phyloP scores from a whole-genome alignment of 2,113 vertebrate species.

The Diadophis punctatus region DNA sequence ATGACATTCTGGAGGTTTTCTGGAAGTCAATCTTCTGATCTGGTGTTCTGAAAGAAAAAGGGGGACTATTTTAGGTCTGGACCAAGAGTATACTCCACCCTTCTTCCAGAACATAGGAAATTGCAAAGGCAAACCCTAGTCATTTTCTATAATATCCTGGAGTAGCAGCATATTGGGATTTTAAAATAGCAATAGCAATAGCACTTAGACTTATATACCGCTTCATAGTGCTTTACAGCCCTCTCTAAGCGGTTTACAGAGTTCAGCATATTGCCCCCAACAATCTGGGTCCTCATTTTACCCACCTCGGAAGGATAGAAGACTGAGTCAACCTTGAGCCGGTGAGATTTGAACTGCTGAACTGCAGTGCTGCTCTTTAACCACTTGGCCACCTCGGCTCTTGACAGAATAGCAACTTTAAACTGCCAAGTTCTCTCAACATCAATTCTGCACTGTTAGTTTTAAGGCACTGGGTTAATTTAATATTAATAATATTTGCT shows the following conservation, averaged over 20 bases:
- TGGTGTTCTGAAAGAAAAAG: not conserved
- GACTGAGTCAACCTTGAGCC: too few relatives aligned
- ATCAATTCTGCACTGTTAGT: not conserved
- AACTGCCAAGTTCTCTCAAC: not conserved
- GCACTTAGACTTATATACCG: too few relatives aligned
- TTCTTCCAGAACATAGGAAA: not conserved
- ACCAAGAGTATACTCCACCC: not conserved
- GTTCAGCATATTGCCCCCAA: too few relatives aligned
- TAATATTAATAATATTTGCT: not conserved
- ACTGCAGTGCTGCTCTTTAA: too few relatives aligned
- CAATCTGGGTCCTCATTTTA: too few relatives aligned
- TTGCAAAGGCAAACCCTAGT: not conserved
- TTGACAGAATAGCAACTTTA: not conserved
- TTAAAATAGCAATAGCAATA: not conserved
- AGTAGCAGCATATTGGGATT: not conserved
- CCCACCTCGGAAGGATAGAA: too few relatives aligned
- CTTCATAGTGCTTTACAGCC: too few relatives aligned
- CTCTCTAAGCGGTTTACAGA: too few relatives aligned
- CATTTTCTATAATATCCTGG: not conserved
- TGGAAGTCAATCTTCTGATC: not conserved
- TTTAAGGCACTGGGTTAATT: not conserved
- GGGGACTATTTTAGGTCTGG: not conserved
- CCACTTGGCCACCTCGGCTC: too few relatives aligned
- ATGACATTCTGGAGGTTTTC: not conserved
- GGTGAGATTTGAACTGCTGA: too few relatives aligned